Conservation (phyloP, 2,113 vertebrate species). For the Scomber japonicus region DNA sequence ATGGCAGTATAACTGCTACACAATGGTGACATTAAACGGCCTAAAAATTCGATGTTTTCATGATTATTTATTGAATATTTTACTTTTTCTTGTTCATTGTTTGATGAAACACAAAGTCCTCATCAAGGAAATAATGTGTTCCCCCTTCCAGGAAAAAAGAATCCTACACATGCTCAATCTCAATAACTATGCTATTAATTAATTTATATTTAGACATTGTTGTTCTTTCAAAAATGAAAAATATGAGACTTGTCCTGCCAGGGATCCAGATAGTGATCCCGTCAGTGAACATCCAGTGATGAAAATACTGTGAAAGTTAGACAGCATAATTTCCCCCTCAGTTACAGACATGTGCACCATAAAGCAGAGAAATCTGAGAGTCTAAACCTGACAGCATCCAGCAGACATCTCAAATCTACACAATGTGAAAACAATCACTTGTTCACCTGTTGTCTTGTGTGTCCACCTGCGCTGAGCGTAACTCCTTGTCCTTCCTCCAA, state of each 20-base stretch:
- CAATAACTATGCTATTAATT: background rate
- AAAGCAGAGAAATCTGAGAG: background rate
- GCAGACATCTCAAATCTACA: background rate
- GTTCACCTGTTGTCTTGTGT: conserved; percentile 60
- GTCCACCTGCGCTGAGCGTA: conserved; percentile 12
- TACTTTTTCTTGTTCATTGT: background rate
- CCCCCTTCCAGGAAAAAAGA: background rate
- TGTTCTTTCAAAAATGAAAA: background rate
- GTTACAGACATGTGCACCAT: background rate
- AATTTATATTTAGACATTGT: background rate
- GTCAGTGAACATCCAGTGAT: background rate
- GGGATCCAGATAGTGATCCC: background rate
- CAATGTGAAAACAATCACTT: background rate
- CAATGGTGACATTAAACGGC: background rate
- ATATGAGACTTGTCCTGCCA: background rate
- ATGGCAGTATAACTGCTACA: background rate
- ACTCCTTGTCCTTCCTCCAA: conserved; percentile 22
- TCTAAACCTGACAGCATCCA: background rate
- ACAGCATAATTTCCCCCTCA: background rate
- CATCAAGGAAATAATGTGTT: background rate
- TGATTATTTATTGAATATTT: background rate
- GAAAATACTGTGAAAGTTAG: background rate
- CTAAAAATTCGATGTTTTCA: background rate
- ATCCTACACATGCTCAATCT: background rate
- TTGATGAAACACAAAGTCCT: background rate